Base-by-base conservation (phyloP, 2,113 vertebrate genomes). In the Dryoscopus gambensis region DNA sequence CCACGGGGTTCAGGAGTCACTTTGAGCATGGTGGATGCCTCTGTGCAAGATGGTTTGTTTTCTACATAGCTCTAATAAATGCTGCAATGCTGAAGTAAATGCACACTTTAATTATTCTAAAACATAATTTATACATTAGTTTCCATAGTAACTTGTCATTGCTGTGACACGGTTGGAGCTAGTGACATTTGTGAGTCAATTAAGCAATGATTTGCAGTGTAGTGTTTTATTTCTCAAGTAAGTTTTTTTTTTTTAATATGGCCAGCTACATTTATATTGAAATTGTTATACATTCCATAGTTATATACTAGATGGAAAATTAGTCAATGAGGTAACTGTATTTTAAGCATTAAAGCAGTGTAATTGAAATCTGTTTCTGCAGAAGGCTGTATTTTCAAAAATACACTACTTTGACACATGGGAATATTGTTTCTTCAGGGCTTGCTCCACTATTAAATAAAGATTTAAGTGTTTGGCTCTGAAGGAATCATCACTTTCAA, bases 121-220 rank as follows among this genome's bases (percentile, higher is more conserved):
- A 91, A 40, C 33, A 50, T 92, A 90, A 94, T 92, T 96, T 96
- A 90, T 87, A 81, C 65, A 81, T 94, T 94, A 84, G 95, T 97
- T 96, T 90, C 96, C 94, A 94, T 96, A 90, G 95, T 87, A 94
- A 97, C 96, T 90, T 79, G 56, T 94, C 83, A 88, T 79, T 76
- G 62, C 56, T 84, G 55, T 95, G 80, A 60, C 50, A 46, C 84
- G 52, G 77, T 92, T 93, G 84, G 81, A 95, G 20, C 67, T n/a
- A 46, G 90, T 91, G 91, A 80, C 84, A 91, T 95, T 94, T 87
- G 42, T 73, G 82, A 96, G 93, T 92, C 80, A 94, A 86, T 94
- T 91, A 64, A 86, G 53, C 57, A 39, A 23, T 59, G 40, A 56
- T 92, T 94, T 93, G 65, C 35, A 67, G 35, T 23, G 16, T 55